Evolutionary conservation across 2,888 invertebrate genomes (phyloP).

Genomic region (Prenolepis imparis): DNA sequence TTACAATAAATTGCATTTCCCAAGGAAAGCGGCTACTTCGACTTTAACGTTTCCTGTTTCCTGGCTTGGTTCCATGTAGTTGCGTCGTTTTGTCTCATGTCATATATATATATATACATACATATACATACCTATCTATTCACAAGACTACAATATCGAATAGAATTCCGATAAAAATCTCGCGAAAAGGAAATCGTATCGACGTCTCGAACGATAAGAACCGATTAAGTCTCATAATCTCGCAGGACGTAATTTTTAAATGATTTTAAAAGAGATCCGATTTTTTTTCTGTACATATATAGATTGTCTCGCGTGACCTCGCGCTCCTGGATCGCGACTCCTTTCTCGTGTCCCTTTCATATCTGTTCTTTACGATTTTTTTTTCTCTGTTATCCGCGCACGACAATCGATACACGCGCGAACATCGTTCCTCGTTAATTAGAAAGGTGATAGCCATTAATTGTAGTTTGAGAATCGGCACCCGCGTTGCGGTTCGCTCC

Average conservation of each 20-base stretch:
- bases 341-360: slow-evolving; percentile 26
- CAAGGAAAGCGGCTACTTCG: slow-evolving; percentile 77
- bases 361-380: slow-evolving; percentile 36
- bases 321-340: slow-evolving; percentile 48
- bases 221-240: slow-evolving; percentile 71
- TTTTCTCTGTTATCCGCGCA: slow-evolving; percentile 55
- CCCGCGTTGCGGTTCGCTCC: slow-evolving; percentile 76
- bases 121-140: slow-evolving; percentile 58
- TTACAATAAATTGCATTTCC: slow-evolving; percentile 83
- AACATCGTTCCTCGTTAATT: slow-evolving; percentile 80
- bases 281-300: not conserved
- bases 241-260: slow-evolving; percentile 48
- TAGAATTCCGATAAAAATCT: slow-evolving; percentile 80
- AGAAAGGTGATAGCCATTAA: slow-evolving; percentile 83
- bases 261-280: slow-evolving; percentile 9
- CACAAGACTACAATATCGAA: slow-evolving; percentile 78
- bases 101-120: slow-evolving; percentile 23
- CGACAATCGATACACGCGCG: slow-evolving; percentile 71
- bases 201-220: slow-evolving; percentile 67
- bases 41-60: slow-evolving; percentile 82
- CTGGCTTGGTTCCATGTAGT: slow-evolving; percentile 82
- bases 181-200: slow-evolving; percentile 70
- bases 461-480: slow-evolving; percentile 81
- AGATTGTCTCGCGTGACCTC: not conserved
- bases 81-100: slow-evolving; percentile 66